Base-by-base conservation (phyloP, 2,797 vertebrate genomes). In the Characodon lateralis region DNA sequence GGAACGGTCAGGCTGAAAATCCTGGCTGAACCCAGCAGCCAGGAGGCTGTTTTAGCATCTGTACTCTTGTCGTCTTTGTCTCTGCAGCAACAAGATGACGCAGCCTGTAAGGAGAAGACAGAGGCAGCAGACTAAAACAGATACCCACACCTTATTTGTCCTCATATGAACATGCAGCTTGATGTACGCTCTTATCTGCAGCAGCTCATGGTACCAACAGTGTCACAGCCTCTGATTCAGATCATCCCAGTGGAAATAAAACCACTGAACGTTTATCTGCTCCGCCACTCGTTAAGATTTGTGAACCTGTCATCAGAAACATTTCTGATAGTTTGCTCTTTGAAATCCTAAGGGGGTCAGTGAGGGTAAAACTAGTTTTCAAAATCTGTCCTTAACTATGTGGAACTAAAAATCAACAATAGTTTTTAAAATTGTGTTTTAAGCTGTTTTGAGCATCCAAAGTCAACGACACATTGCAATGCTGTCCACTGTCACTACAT, bases 1-100 rank as follows among this genome's bases (percentile, higher is more conserved):
- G 91, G 89, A 90, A 68, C 75, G 39, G 74, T 85, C 84, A 88
- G 82, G 93, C 86, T 86, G 59, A 78, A 83, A 86, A 85, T 74
- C 74, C 69, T 78, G 73, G 84, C 82, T 82, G 53, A 7, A 26
- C 46, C 76, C 70, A 76, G 71, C 63, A 51, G 78, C 55, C 72
- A 71, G 74, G 63, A 83, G 74, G 9, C 12, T 48, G 46, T 35
- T 80, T 41, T 43, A 26, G 28, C 58, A 51, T 59, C 22, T 39
- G 63, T 7, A 24, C 51, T 73, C 75, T 35, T 78, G 72, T 85
- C 50, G 35, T 72, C 68, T 89, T 86, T 79, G 70, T 78, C 43
- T 87, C 73, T 58, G 76, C 73, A 70, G 20, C 65, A 39, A 61
- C 70, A 41, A 48, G 66, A 51, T 77, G 80, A 76, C 10, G 51